Evolutionary conservation across 2,113 vertebrate genomes (phyloP), one percentile per base, ranked within the genome.

Genomic region (Corapipo altera): DNA sequence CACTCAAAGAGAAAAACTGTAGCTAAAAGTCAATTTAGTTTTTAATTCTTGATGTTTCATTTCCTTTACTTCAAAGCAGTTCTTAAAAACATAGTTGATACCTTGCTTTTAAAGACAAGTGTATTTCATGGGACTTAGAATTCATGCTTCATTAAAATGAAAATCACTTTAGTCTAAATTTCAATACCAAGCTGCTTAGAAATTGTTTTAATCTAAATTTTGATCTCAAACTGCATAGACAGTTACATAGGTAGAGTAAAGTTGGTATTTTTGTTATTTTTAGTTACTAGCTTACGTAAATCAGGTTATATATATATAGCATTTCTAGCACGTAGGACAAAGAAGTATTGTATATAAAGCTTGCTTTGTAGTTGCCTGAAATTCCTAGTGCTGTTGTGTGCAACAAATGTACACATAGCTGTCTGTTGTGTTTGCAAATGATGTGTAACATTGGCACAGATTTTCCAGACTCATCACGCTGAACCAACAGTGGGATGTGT

Each of bases 291-390:
- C 7, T 62, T 49, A 26, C 11, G 2, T 61, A 77, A 85, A 66
- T 70, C 0, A 0, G 8, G 22, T 86, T 62, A 5, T 33, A 4
- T 12, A 4, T 12, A 6, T 17, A 2, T 77, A 55, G 43, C 30
- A 37, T 72, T 93, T 67, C 9, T 75, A 61, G 49, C 27, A 52
- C 17, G 10, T 52, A 48, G 26, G 41, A 67, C 41, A 70, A 72
- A 76, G 62, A 49, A 30, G 9, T 84, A 23, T 71, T 71, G 12
- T 35, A 12, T 21, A 12, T 64, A 49, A 79, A 58, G 10, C 33
- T 85, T 80, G 39, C 28, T 82, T 96, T 88, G 70, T 67, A 43
- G 30, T 72, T 88, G 71, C 39, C 55, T 81, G 15, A 32, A 55
- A 46, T 80, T 88, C n/a, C 20, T 33, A 12, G 5, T 62, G 5